Conservation (phyloP, 2,888 invertebrate species). For the Aplocera efformata region DNA sequence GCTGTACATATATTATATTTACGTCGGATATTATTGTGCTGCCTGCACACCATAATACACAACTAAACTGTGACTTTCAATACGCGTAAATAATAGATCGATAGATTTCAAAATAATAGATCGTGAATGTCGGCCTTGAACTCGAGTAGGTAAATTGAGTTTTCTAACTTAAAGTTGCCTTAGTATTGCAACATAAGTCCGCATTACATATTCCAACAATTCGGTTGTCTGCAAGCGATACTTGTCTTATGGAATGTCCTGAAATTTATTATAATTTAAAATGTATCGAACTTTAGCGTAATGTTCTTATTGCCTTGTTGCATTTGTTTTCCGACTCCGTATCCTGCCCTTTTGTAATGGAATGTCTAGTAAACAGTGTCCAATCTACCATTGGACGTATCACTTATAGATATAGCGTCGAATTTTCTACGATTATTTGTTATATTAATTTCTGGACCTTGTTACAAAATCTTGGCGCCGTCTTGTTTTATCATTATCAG, state of each 20-base stretch:
- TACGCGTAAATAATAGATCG: too few relatives aligned
- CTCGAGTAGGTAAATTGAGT: too few relatives aligned
- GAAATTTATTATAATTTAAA: neutral
- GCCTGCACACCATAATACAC: too few relatives aligned
- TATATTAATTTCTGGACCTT: conserved; percentile 3
- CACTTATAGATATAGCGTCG: neutral
- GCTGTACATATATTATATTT: too few relatives aligned
- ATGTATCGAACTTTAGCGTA: neutral
- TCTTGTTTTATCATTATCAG: conserved; percentile 1
- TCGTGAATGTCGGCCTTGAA: neutral
- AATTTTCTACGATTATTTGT: neutral
- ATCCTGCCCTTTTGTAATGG: conserved; percentile 3
- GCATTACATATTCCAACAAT: conserved; percentile 5
- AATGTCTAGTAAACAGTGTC: neutral
- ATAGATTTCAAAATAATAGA: too few relatives aligned
- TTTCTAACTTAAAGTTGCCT: too few relatives aligned
- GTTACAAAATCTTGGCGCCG: conserved; percentile 4
- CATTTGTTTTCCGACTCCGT: conserved; percentile 3
- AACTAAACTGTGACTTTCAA: too few relatives aligned
- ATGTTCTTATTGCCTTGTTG: neutral
- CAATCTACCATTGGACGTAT: neutral
- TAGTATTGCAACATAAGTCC: too few relatives aligned
- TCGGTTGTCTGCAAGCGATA: conserved; percentile 10
- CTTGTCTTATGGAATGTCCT: conserved; percentile 10
- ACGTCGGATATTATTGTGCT: too few relatives aligned